Evolutionary conservation across 2,888 invertebrate genomes (phyloP).

Genomic region (Galeruca laticollis): DNA sequence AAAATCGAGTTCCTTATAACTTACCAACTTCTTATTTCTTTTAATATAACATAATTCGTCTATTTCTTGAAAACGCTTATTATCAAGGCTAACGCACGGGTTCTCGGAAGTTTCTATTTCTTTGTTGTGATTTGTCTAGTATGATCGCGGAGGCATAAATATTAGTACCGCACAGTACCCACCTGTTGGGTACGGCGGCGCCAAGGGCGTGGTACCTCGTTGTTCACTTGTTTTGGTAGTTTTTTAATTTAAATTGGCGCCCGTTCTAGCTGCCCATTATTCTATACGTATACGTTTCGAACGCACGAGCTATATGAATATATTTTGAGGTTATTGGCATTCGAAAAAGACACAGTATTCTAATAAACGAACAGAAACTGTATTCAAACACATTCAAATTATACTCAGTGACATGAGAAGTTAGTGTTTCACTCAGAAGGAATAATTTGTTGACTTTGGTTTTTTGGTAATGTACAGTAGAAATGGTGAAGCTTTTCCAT

Average conservation of each 20-base stretch:
- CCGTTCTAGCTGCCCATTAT: conserved; percentile 30
- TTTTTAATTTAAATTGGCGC: conserved; percentile 57
- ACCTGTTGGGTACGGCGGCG: conserved; percentile 65
- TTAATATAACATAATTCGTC: not conserved
- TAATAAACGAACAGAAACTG: no score
- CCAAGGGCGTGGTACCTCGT: conserved; percentile 61
- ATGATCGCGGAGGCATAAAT: conserved; percentile 39
- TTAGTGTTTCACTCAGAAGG: no score
- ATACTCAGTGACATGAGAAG: no score
- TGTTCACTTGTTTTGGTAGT: conserved; percentile 57
- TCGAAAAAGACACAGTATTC: no score
- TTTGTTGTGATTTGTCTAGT: conserved; percentile 39
- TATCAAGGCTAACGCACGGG: conserved; percentile 14
- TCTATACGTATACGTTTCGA: not conserved
- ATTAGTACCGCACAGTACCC: conserved; percentile 53
- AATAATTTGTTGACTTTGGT: no score
- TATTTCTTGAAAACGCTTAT: conserved; percentile 13
- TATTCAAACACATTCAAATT: no score
- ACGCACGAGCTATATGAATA: not conserved
- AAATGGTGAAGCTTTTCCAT: no score
- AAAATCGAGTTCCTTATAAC: not conserved
- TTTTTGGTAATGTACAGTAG: no score
- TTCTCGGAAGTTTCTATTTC: conserved; percentile 41
- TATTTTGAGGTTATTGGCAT: conserved; percentile 12
- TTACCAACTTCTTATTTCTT: conserved; percentile 7